Evolutionary conservation across 1,140 invertebrate genomes (phyloP).

Genomic region (Camponotus floridanus): DNA sequence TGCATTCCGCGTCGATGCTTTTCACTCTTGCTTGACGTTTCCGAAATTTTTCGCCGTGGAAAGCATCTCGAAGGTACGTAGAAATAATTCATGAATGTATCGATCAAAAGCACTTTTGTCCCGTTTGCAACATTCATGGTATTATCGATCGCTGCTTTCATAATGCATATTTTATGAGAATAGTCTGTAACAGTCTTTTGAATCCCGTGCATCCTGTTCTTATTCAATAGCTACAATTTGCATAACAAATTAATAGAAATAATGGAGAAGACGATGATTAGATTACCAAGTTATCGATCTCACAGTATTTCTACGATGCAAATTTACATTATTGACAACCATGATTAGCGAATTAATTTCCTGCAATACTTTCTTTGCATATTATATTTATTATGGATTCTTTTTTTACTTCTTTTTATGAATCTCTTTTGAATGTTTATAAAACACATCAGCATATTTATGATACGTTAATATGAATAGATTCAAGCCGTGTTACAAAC

Average conservation of each 20-base stretch:
- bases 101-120: conserved; percentile 59
- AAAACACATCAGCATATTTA: conserved; percentile 18
- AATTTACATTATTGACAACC: conserved; percentile 37
- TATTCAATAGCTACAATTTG: conserved; percentile 47
- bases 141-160: conserved; percentile 26
- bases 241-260: conserved; percentile 32
- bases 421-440: conserved; percentile 3
- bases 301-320: neutral
- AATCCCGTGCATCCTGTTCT: conserved; percentile 5
- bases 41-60: conserved; percentile 32
- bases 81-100: conserved; percentile 56
- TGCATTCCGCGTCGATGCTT: conserved; percentile 31
- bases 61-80: conserved; percentile 20
- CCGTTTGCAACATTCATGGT: conserved; percentile 50
- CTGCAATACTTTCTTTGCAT: neutral
- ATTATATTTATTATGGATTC: conserved; percentile 16
- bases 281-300: neutral
- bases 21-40: conserved; percentile 33
- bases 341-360: conserved; percentile 20
- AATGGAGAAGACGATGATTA: conserved; percentile 7
- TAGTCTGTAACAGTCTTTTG: conserved; percentile 32
- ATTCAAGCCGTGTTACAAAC: neutral
- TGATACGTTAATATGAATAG: conserved; percentile 20
- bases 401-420: neutral
- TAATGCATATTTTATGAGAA: conserved; percentile 45